Evolutionary conservation across 2,888 invertebrate genomes (phyloP), one percentile per base, ranked within the genome.

Genomic region (Apodemia mormo): DNA sequence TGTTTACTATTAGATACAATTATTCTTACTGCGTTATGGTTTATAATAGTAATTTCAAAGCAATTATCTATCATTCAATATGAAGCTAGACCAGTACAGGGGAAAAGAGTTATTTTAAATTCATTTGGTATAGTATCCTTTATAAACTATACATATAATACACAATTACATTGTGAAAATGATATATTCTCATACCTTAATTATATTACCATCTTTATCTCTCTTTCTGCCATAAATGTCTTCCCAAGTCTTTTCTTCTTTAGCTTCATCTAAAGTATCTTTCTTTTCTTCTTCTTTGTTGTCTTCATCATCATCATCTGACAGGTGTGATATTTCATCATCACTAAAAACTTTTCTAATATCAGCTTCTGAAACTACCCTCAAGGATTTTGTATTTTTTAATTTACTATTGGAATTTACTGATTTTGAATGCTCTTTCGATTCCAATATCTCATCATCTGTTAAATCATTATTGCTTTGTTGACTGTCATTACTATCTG

Each of bases 141-240:
- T 40, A 40, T 40, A 40, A 1, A 40, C 9, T 40, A 1, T 40
- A 9, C 9, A 40, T 40, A 9, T 40, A 9, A 9, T 37, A 4
- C 5, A 6, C 7, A 37, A 37, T 37, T 37, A 37, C 37, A 37
- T 37, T 37, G 2, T 37, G 37, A 37, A 4, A 37, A 37, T 37
- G 6, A 37, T 37, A 0, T 37, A 37, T 6, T 4, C 7, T 40
- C 79, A 82, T 85, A 95, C 95, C 80, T 93, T 90, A 65, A 98
- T 89, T 75, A 98, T 84, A 82, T 96, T 96, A 2, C 99, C 99
- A 77, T 96, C 94, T 79, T 95, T 95, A 82, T 97, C 96, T 76
- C 97, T 94, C 77, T 96, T 94, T 72, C 98, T 94, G 0, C 99
- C 99, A 88, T 99, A 99, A 83, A 99, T 99, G 90, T 99, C 99